phyloP scores from a whole-genome alignment of 92 coral and sea anemone species.

The Epizoanthus fatuus region DNA sequence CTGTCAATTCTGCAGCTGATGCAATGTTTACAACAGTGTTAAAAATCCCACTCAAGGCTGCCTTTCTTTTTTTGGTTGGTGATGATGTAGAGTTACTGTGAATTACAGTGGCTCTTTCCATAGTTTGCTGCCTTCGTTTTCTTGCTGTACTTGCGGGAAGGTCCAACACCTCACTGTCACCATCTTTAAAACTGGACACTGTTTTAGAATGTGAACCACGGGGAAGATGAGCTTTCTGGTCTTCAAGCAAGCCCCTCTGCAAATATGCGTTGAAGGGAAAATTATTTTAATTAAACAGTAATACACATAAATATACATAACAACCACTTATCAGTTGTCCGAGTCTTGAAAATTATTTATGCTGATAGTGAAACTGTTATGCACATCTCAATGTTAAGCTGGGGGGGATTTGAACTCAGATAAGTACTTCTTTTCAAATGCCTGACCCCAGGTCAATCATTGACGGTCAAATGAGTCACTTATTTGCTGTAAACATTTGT shows the following conservation, averaged over 20 bases:
- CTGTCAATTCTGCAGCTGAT: conserved; percentile 60
- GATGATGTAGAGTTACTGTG: conserved; percentile 70
- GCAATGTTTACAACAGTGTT: conserved; percentile 63
- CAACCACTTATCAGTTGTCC: neutral
- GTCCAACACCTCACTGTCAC: conserved; percentile 73
- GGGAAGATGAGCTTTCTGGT: conserved; percentile 61
- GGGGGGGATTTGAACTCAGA: neutral
- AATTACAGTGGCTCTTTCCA: conserved; percentile 66
- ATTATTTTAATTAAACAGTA: neutral
- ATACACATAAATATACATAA: neutral
- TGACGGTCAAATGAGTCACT: neutral
- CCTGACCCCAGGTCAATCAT: neutral
- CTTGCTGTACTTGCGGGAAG: conserved; percentile 72
- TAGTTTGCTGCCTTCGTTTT: conserved; percentile 70
- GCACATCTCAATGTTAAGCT: too few relatives aligned
- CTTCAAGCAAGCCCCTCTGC: conserved; percentile 59
- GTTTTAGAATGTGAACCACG: conserved; percentile 27
- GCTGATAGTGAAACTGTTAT: neutral
- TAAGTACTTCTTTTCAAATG: neutral
- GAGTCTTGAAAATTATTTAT: neutral
- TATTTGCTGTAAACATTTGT: too few relatives aligned
- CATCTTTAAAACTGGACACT: conserved; percentile 59
- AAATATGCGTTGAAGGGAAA: conserved; percentile 14
- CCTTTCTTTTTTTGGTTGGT: conserved; percentile 70
- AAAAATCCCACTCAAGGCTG: conserved; percentile 71